A percentile compares a stretch with the other conserved stretches of the same genome.
These are phyloP conservation scores for Periparus ater DNA, from an alignment of 2,797 vertebrate genomes.

Conservation along the genomic window DNA sequence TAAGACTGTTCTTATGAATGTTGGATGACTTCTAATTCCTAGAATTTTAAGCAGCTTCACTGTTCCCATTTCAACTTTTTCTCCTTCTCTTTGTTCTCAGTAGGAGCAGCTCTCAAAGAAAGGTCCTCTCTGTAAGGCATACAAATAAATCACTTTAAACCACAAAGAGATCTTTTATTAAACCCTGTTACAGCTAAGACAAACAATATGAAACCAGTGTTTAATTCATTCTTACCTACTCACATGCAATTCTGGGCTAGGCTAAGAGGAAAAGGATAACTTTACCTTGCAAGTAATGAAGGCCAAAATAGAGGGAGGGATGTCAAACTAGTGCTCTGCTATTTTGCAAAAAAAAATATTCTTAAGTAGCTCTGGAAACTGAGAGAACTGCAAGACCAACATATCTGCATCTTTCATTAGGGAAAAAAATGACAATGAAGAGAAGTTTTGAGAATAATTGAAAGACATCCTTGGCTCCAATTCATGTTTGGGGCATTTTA, in stretches of 20 bases:
- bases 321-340: background rate
- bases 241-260: background rate
- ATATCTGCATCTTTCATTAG: background rate
- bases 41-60: background rate
- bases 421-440: background rate
- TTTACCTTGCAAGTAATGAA: background rate
- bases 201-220: background rate
- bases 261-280: background rate
- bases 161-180: background rate
- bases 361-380: background rate
- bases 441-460: background rate
- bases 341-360: background rate
- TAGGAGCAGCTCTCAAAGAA: background rate
- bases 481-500: background rate
- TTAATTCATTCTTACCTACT: background rate
- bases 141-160: background rate
- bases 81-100: background rate
- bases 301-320: background rate
- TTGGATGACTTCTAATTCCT: background rate
- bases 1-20: background rate
- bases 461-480: background rate
- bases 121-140: background rate
- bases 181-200: background rate
- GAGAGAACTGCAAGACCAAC: background rate
- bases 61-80: background rate